phyloP scores from a whole-genome alignment of 2,888 invertebrate species.

The Amiota minor region DNA sequence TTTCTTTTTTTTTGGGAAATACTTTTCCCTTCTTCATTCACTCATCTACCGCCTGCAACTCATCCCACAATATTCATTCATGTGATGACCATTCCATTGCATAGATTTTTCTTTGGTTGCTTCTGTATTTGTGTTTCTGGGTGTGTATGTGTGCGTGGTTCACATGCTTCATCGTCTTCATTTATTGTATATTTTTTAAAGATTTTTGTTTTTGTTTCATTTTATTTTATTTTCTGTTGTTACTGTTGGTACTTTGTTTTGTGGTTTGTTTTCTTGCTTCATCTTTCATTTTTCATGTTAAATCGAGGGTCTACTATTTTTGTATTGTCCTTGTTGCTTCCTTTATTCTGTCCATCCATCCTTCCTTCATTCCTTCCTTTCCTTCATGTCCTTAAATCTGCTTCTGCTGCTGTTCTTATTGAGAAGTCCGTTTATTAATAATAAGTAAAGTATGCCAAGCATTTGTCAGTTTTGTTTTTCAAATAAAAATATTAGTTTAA shows the following conservation, averaged over 20 bases:
- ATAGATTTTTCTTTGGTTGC: constrained; percentile 11
- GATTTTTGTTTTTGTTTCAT: not conserved
- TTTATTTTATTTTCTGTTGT: not conserved
- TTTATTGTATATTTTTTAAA: too few species aligned
- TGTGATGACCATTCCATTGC: constrained; percentile 4
- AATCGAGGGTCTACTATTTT: constrained; percentile 1
- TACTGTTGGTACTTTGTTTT: not conserved
- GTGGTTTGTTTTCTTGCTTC: not conserved
- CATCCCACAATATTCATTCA: not conserved
- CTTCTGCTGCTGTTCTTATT: too few species aligned
- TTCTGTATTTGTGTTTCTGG: not conserved
- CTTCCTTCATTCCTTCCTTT: not conserved
- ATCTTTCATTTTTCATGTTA: not conserved
- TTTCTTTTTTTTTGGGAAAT: constrained; percentile 1
- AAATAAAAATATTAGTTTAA: constrained; percentile 23
- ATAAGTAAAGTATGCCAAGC: constrained; percentile 15
- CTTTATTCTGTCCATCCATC: not conserved
- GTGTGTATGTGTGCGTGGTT: not conserved
- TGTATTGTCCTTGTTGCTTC: not conserved
- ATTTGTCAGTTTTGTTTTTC: constrained; percentile 23
- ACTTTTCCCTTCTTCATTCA: not conserved
- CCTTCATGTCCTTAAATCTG: too few species aligned
- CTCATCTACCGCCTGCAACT: not conserved
- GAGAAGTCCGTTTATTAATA: constrained; percentile 7
- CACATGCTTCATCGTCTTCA: too few species aligned